Evolutionary conservation across 2,113 vertebrate species (phyloP).

Genomic region (Leptocoma aspasia): DNA sequence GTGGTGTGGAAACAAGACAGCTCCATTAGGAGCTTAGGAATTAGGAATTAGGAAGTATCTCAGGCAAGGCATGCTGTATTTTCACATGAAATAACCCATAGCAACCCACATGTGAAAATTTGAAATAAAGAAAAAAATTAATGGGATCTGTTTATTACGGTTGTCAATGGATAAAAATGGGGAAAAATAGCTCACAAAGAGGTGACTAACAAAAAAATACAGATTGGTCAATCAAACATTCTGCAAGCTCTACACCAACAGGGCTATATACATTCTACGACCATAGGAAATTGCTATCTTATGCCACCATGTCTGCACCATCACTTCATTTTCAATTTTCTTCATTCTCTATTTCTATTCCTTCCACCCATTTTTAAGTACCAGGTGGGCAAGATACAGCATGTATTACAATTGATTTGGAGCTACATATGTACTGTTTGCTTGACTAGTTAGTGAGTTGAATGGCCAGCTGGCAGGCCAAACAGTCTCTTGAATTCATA

Average conservation of each 20-base stretch:
- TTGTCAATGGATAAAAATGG: neutral
- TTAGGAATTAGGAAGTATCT: neutral
- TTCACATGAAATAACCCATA: neutral
- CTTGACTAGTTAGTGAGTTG: neutral
- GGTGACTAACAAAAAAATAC: neutral
- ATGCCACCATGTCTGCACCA: neutral
- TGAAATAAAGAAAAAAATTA: neutral
- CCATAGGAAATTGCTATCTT: neutral
- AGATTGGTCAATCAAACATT: neutral
- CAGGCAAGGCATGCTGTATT: neutral
- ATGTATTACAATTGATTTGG: neutral
- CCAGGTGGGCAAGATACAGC: neutral
- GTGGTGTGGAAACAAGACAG: neutral
- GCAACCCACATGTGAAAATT: fast-evolving
- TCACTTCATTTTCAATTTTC: neutral
- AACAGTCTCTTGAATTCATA: neutral
- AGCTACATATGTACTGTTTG: neutral
- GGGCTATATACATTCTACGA: neutral
- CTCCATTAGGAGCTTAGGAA: too few species aligned
- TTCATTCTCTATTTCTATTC: neutral
- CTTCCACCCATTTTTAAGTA: neutral
- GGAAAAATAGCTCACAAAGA: neutral
- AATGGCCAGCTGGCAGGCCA: neutral
- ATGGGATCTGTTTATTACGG: neutral
- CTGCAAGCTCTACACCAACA: neutral